These are phyloP conservation scores for Martes martes DNA, from an alignment of 2,113 vertebrate species.

Conservation along the genomic window DNA sequence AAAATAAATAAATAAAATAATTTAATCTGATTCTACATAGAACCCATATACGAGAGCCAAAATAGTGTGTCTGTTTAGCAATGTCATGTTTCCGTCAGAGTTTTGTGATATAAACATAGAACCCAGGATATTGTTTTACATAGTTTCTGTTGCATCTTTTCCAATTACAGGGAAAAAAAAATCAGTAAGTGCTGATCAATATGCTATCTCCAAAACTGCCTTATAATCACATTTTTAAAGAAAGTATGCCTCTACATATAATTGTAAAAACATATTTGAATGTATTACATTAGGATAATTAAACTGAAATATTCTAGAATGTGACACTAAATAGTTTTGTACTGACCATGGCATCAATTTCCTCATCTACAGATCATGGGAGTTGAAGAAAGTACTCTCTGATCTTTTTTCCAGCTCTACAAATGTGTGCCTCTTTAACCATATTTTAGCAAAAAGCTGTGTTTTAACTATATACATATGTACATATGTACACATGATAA, in stretches of 20 bases:
- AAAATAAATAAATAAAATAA: neutral
- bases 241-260: neutral
- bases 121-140: neutral
- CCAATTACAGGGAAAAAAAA: neutral
- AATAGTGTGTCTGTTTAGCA: neutral
- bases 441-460: neutral
- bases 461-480: neutral
- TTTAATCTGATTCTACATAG: neutral
- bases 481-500: neutral
- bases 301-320: neutral
- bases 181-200: neutral
- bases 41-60: neutral
- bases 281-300: neutral
- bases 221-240: neutral
- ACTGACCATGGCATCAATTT: neutral
- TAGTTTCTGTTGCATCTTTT: neutral
- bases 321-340: neutral
- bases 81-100: neutral
- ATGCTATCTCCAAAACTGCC: neutral
- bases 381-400: neutral
- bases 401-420: neutral
- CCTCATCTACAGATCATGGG: neutral
- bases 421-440: neutral
- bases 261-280: neutral
- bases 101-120: neutral